Evolutionary conservation across 2,113 vertebrate species (phyloP), one percentile per base, ranked within the genome.

Genomic region (Ceyx melanurus): DNA sequence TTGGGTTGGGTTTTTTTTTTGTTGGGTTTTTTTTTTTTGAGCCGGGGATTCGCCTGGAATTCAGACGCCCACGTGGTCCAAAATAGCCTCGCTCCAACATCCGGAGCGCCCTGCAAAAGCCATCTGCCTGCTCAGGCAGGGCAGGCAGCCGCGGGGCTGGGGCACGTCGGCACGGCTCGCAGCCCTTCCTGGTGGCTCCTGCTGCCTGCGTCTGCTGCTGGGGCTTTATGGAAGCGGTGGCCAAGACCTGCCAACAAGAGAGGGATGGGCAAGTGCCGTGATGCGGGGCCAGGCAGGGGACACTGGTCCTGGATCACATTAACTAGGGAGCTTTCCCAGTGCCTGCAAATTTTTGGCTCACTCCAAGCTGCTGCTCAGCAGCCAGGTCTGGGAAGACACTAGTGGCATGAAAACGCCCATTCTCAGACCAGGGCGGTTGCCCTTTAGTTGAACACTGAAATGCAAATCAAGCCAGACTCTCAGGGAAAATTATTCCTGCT

Each of bases 11-110:
- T 48, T 26, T 50, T 56, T 82, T 87, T 80, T 82, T 46, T 7
- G 37, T 37, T 37, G 10, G 37, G 37, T 35, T 35, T 37, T 37
- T 46, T 46, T 14, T 72, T 33, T 58, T 71, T 66, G 54, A 72
- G 88, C 75, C 33, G 19, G 82, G 93, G 93, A 91, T 95, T 96
- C 86, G 86, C 90, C 88, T 94, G 96, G 96, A 95, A 96, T 96
- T 90, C 92, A 94, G 88, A 95, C 93, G 72, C 96, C 94, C 94
- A 95, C 90, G 85, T 95, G 94, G 96, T 96, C 94, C 94, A 95
- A 95, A 95, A 95, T 90, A 95, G 94, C 90, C 94, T 80, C 12
- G 88, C 90, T 95, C 88, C 92, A 88, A 70, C 94, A 94, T 93
- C 92, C 92, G 76, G 90, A 94, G 94, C 90, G 83, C 90, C 92